Base-by-base conservation (phyloP, 2,797 vertebrate genomes). In the Sebastes iracundus region DNA sequence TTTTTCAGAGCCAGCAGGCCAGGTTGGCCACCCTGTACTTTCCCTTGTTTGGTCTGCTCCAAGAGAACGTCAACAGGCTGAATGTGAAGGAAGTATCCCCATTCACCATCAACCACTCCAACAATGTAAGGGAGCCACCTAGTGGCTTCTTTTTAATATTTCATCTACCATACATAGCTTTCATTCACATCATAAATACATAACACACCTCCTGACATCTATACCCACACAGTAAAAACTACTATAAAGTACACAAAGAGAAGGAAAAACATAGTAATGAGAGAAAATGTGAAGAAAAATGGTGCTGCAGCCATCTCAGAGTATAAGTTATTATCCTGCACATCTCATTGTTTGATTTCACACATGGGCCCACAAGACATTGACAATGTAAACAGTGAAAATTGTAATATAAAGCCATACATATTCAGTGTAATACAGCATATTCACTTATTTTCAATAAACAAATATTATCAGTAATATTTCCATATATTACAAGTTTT, bases 1-100 rank as follows among this genome's bases (percentile, higher is more conserved):
- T 85, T 4, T 95, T 96, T 64, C 93, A 99, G 98, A 96, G 96
- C 85, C 98, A 99, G 88, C 98, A 99, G 91, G 98, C 98, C 23
- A 95, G 98, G 92, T 92, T 99, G 93, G 97, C 97, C 83, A 99
- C 98, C 0, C 95, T 99, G 84, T 99, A 99, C 93, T 94, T 99
- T 90, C 98, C 98, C 5, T 93, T 99, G 70, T 98, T 99, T 76
- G 97, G 97, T 63, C 92, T 99, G 33, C 96, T 99, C 33, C 97
- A 97, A 83, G 98, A 99, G 92, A 99, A 99, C 0, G 98, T 98
- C 68, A 97, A 99, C 86, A 95, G 98, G 65, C 96, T 99, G 88
- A 98, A 98, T 32, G 97, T 99, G 91, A 98, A 96, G 88, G 98
- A 99, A 18, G 95, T 97, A 1, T 96, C 96, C 2, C 97, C 97